Evolutionary conservation across 2,888 invertebrate genomes (phyloP), one percentile per base, ranked within the genome.

Genomic region (Heliconius aoede): DNA sequence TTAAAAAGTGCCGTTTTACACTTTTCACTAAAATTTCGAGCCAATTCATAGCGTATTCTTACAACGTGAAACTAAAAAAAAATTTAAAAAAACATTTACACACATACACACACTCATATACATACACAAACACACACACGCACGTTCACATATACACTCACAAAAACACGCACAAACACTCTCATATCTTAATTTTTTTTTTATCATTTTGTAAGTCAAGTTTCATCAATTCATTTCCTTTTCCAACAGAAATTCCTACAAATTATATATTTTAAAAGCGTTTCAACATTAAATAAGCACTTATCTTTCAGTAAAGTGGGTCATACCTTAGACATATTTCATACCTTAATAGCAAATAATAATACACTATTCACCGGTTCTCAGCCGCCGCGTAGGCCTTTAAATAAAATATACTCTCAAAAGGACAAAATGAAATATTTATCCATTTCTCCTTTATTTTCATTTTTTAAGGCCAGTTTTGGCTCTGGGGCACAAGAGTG

Each of bases 381-480:
- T 8, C 65, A 40, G 65, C 65, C 65, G 36, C n/a, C 28, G 32
- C 36, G 64, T 15, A 18, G 36, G 18, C 77, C 77, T 80, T 76
- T 80, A 81, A 83, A 83, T 81, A 80, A 81, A 68, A 79, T 78
- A 81, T 80, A 64, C 72, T 73, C 74, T 58, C 51, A 64, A 81
- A 76, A 80, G 79, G 82, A 80, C 81, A 74, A 80, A 80, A 81
- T 84, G 79, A 81, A 82, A 82, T 84, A 82, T 84, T 83, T 82
- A 79, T 74, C 80, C 78, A 81, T 82, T 82, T 82, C 46, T 46
- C 21, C 2, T 7, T 18, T 46, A 40, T 40, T 40, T 32, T 40
- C 1, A 13, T 46, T 46, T 46, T 46, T 46, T 46, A 5, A 46
- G 18, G 46, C 46, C 4, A 18, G 40, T 15, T 4, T 5, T 40